A percentile compares a stretch with the other conserved stretches of the same genome.
Conservation (phyloP, 35 echinoderm and acorn worm genomes). For the Lytechinus variegatus region DNA sequence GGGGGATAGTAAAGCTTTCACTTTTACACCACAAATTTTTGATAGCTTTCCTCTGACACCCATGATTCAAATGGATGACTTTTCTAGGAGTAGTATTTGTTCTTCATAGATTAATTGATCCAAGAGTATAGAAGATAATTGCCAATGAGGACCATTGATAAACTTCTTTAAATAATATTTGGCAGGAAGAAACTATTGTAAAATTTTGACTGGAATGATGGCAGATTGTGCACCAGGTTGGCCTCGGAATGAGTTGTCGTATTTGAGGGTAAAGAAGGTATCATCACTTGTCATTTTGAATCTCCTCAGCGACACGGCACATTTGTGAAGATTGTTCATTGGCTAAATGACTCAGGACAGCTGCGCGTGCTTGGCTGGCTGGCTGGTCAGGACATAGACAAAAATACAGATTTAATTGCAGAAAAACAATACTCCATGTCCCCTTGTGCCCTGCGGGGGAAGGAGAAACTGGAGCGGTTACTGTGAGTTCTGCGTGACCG, state of each 20-base stretch:
- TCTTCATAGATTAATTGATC: too few species aligned
- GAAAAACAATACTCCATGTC: background rate
- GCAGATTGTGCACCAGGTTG: background rate
- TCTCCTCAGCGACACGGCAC: background rate
- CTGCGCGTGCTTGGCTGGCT: background rate
- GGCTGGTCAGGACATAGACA: background rate
- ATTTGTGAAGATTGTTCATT: background rate
- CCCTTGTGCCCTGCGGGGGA: background rate
- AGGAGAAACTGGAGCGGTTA: constrained; percentile 8
- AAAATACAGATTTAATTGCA: constrained; percentile 4
- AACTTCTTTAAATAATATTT: too few species aligned
- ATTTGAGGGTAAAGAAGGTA: background rate
- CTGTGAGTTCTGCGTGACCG: background rate
- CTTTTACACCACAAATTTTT: too few species aligned
- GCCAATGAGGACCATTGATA: too few species aligned
- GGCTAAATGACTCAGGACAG: background rate
- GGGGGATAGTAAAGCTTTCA: too few species aligned
- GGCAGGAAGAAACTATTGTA: background rate
- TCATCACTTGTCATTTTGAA: background rate
- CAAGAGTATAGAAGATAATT: too few species aligned
- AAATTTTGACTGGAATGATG: background rate
- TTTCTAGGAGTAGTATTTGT: too few species aligned
- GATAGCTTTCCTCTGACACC: too few species aligned
- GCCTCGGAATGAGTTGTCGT: background rate
- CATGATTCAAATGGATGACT: too few species aligned